Base-by-base conservation (phyloP, 2,113 vertebrate species). In the Hystrix cristata region DNA sequence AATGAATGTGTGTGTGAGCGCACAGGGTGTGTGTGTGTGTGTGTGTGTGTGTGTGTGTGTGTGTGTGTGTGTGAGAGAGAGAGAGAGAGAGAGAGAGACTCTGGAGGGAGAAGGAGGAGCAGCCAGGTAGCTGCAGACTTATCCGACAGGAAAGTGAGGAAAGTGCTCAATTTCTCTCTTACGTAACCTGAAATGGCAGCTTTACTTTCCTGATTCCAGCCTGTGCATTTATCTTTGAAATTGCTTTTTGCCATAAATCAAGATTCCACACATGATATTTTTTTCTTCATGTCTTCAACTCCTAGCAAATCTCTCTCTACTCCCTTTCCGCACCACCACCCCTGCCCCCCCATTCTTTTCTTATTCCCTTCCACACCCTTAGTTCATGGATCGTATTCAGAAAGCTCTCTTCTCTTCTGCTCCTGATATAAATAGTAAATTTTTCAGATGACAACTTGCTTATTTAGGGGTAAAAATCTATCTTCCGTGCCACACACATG, bases 161-260 rank as follows among this genome's bases (percentile, higher is more conserved):
- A 95, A 85, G 95, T 59, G 94, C 65, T 96, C 95, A 10, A 10
- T 90, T 46, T 60, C 89, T 97, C 95, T 95, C 97, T 93, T 95
- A 94, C 38, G 31, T 92, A 94, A 97, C 90, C 98, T 64, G 93
- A 97, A 97, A 95, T 93, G 96, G 95, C 91, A 94, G 95, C 92
- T 83, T 51, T 53, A 27, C 87, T 11, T 95, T 91, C 94, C 93
- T 46, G 67, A 90, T 86, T 96, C 74, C 97, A 95, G 92, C 96
- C 95, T 93, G 90, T 87, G 46, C 96, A 93, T 98, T 98, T 97
- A 93, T 96, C 94, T 96, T 97, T 98, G 95, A 80, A 97, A 96
- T 86, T 97, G 94, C 94, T 62, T 97, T 95, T 93, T n/a, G 82
- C 93, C 95, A 79, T 96, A 93, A 97, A 96, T 93, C 87, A 83